Percentiles rank a stretch among this genome's conserved stretches.
phyloP scores from a whole-genome alignment of 2,797 vertebrate species.

The Takifugu ocellatus region DNA sequence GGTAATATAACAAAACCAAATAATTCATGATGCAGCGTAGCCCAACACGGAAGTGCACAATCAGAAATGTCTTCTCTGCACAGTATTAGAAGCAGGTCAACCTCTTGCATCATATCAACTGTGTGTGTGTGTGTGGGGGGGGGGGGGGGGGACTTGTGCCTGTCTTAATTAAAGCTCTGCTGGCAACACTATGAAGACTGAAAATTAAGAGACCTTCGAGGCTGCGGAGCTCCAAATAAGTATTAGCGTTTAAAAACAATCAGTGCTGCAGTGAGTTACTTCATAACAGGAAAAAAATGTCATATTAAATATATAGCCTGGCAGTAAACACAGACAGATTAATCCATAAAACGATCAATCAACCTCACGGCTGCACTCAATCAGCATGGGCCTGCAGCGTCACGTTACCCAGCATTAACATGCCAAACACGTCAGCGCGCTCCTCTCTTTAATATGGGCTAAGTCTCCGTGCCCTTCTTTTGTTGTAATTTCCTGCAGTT shows the following conservation, averaged over 20 bases:
- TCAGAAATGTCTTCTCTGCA: slow-evolving; percentile 36
- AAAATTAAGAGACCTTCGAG: slow-evolving; percentile 26
- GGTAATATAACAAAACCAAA: slow-evolving; percentile 49
- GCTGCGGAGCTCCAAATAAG: slow-evolving; percentile 9
- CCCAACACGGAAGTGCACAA: slow-evolving; percentile 52
- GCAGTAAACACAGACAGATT: not conserved
- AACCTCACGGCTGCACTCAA: slow-evolving; percentile 16
- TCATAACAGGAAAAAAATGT: no score
- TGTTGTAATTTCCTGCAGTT: slow-evolving; percentile 64
- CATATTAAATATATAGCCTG: no score
- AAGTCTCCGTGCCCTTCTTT: slow-evolving; percentile 43
- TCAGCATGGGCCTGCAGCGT: slow-evolving; percentile 38
- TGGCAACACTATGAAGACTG: slow-evolving; percentile 30
- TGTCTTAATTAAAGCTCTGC: slow-evolving; percentile 49
- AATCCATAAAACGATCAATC: slow-evolving; percentile 15
- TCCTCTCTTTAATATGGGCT: slow-evolving; percentile 30
- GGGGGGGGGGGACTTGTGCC: slow-evolving; percentile 26
- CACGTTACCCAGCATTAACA: slow-evolving; percentile 36
- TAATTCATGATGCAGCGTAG: slow-evolving; percentile 53
- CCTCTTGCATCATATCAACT: slow-evolving; percentile 10
- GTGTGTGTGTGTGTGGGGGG: no score
- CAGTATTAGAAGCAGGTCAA: slow-evolving; percentile 28
- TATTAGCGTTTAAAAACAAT: no score
- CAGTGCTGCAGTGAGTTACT: no score
- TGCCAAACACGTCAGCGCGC: slow-evolving; percentile 28